phyloP scores from a whole-genome alignment of 2,888 invertebrate genomes.

The Lepidonotus clava region DNA sequence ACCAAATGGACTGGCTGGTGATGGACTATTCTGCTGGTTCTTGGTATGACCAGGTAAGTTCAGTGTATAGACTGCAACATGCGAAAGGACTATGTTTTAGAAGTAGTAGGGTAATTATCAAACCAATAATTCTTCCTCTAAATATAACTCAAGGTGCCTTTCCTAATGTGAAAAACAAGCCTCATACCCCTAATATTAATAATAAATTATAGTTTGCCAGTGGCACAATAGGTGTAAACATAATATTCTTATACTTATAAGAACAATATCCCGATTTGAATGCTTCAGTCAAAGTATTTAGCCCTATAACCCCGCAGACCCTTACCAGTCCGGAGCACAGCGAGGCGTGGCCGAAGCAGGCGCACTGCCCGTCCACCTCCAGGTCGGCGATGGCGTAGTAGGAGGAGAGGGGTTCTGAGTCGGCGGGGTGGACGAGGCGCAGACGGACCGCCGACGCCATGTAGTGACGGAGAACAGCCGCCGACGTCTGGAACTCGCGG shows the following conservation, averaged over 20 bases:
- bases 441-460: conserved; percentile 64
- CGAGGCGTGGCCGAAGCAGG: conserved; percentile 67
- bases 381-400: conserved; percentile 68
- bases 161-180: no score
- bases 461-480: conserved; percentile 57
- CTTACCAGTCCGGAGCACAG: conserved; percentile 65
- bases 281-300: no score
- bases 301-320: no score
- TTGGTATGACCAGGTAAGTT: no score
- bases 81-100: no score
- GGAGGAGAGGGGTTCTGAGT: conserved; percentile 60
- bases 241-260: neutral
- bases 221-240: neutral
- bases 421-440: conserved; percentile 63
- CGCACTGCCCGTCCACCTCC: conserved; percentile 67
- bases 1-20: no score
- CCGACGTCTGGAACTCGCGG: conserved; percentile 57
- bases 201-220: neutral
- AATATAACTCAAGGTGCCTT: no score
- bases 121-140: no score
- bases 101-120: no score
- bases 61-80: no score
- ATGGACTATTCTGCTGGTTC: no score
- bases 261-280: no score
- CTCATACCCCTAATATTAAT: neutral